Base-by-base conservation (phyloP, 2,113 vertebrate species). In the Callocephalon fimbriatum region DNA sequence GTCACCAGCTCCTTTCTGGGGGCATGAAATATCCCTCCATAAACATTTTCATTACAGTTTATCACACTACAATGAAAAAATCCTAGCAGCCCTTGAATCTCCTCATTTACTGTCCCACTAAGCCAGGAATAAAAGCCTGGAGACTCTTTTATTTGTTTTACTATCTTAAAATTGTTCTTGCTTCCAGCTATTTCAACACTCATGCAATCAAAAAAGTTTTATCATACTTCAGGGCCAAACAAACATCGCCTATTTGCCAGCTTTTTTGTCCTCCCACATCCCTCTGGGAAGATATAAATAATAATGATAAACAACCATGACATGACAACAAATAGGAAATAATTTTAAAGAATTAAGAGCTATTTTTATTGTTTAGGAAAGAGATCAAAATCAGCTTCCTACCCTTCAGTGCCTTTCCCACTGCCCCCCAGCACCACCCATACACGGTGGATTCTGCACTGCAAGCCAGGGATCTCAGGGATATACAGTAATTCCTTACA, bases 301-400 rank as follows among this genome's bases (percentile, higher is more conserved):
- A 86, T 53, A 63, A 86, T 7, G 38, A 90, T 66, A 90, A 86
- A 79, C 62, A 75, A 54, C 10, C 29, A 26, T 23, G 31, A 89
- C 80, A 81, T 0, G 2, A 56, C 47, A 94, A 42, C 44, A 92
- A 92, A 95, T 51, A 54, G 51, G 68, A 88, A 91, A 81, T 31
- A 84, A 75, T 72, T 92, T 81, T 72, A 67, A 89, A 87, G 77
- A 78, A 91, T 89, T 78, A 87, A 89, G 53, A 89, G 56, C 70
- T 89, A 66, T 68, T 92, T 95, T 95, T 84, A 78, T 78, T 89
- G 74, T 58, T 96, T 92, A 95, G 40, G 84, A 85, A 72, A 72
- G 88, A 93, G 90, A 95, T 95, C 79, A 91, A 87, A 92, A 93
- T 91, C 88, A 87, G 62, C 70, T 91, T 93, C 90, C 83, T 86